Evolutionary conservation across 2,113 vertebrate genomes (phyloP).

Genomic region (Pampusana beccarii): DNA sequence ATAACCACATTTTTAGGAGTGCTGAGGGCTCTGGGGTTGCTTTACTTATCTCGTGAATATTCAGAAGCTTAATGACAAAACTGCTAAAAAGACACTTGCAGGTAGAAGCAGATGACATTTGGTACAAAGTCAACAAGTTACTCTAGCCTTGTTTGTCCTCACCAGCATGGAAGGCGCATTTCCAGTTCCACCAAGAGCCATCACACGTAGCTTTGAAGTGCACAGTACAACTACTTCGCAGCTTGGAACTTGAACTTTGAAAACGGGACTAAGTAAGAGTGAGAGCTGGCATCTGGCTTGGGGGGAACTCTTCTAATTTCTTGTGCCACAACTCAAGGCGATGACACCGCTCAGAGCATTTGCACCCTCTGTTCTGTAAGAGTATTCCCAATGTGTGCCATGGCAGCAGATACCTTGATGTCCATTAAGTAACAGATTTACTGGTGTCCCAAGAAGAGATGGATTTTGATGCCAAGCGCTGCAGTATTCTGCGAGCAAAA

Average conservation of each 20-base stretch:
- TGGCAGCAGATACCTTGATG: not conserved
- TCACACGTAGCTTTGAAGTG: not conserved
- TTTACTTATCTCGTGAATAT: not conserved
- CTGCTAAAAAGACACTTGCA: not conserved
- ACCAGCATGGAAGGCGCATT: not conserved
- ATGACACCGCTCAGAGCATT: not conserved
- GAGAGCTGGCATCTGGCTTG: not conserved
- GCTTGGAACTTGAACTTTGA: not conserved
- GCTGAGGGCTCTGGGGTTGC: not conserved
- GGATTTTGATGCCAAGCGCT: not conserved
- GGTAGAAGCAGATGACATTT: not conserved
- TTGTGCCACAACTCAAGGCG: not conserved
- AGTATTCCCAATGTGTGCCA: not conserved
- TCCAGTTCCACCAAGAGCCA: not conserved
- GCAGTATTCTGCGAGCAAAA: not conserved
- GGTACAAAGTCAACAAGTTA: not conserved
- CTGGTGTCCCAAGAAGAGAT: not conserved
- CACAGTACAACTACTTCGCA: not conserved
- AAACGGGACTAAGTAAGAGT: not conserved
- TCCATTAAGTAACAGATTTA: not conserved
- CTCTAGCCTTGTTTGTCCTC: not conserved
- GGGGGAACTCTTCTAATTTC: not conserved
- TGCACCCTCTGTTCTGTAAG: not conserved
- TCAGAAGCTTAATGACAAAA: not conserved
- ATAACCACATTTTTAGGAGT: not conserved